Percentiles rank a stretch among this genome's conserved stretches.
Evolutionary conservation across 2,888 invertebrate genomes (phyloP).

Genomic region (Corythucha ciliata): DNA sequence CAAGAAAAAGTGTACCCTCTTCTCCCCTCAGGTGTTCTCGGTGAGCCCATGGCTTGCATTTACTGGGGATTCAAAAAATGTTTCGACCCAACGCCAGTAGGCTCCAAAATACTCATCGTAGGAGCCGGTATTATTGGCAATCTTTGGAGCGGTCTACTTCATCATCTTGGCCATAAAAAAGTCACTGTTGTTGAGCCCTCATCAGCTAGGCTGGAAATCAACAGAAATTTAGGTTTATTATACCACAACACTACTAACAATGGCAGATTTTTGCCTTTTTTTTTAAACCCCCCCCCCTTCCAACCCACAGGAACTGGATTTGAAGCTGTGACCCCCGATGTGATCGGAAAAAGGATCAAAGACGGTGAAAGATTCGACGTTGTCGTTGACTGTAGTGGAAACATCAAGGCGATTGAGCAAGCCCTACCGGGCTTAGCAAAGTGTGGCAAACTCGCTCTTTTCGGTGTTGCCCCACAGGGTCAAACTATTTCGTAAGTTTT

Average conservation of each 20-base stretch:
- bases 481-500: too few relatives aligned
- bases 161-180: conserved; percentile 57
- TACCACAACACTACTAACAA: neutral
- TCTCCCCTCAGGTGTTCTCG: conserved; percentile 48
- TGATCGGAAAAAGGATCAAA: conserved; percentile 44
- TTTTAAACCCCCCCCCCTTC: neutral
- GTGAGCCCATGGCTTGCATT: conserved; percentile 61
- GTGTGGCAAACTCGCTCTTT: conserved; percentile 58
- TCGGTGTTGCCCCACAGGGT: conserved; percentile 53
- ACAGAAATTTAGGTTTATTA: conserved; percentile 44
- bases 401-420: conserved; percentile 57
- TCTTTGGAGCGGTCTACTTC: conserved; percentile 56
- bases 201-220: conserved; percentile 39
- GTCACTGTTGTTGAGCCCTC: conserved; percentile 62
- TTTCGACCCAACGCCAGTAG: conserved; percentile 51
- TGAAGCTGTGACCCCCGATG: conserved; percentile 25
- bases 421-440: conserved; percentile 48
- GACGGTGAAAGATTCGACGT: conserved; percentile 50
- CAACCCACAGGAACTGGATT: conserved; percentile 25
- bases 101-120: conserved; percentile 52
- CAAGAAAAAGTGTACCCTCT: neutral
- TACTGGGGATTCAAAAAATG: conserved; percentile 56
- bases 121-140: conserved; percentile 65
- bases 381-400: conserved; percentile 65
- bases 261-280: neutral